A percentile compares a stretch with the other conserved stretches of the same genome.
phyloP scores from a whole-genome alignment of 2,888 invertebrate species.

The Oasisia sp. region DNA sequence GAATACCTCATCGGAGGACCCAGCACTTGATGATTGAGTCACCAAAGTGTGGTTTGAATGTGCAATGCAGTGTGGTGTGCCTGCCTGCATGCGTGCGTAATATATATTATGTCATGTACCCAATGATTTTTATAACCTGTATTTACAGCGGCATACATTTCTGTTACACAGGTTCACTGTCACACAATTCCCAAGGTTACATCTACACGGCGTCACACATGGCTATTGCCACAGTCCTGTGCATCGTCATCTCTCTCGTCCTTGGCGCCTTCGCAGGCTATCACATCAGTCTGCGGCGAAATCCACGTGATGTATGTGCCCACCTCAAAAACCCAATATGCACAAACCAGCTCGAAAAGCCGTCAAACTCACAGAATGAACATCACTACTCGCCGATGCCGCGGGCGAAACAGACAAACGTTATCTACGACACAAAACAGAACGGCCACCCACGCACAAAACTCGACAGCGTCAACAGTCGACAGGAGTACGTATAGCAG shows the following conservation, averaged over 20 bases:
- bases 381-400: neutral
- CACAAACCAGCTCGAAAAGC: neutral
- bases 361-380: neutral
- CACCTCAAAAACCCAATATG: neutral
- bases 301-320: neutral
- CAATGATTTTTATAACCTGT: neutral
- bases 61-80: too few relatives aligned
- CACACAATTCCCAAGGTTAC: neutral
- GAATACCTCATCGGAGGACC: too few relatives aligned
- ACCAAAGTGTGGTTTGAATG: too few relatives aligned
- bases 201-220: neutral
- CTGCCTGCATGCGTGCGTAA: too few relatives aligned
- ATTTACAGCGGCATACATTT: neutral
- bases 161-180: neutral
- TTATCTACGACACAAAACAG: neutral
- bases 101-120: too few relatives aligned
- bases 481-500: neutral
- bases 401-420: neutral
- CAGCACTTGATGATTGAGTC: too few relatives aligned
- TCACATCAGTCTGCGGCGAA: neutral
- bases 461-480: neutral
- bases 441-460: conserved; percentile 9
- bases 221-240: neutral
- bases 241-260: neutral
- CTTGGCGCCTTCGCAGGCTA: neutral